phyloP scores from a whole-genome alignment of 1,140 invertebrate genomes.

The Aphelenchoides avenae region DNA sequence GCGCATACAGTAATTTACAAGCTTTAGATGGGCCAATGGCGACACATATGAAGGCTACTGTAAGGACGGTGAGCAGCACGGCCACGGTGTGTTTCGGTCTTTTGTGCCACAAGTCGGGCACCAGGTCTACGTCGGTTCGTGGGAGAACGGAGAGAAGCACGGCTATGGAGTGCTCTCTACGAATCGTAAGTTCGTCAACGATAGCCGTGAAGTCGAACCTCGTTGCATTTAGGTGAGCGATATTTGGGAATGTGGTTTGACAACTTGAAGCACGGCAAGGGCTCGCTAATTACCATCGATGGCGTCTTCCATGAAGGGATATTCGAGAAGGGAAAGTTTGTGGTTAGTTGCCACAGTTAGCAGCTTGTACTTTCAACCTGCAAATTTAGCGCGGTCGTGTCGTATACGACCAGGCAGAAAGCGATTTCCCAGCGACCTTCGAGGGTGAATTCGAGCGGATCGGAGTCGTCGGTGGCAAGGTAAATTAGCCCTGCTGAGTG shows the following conservation, averaged over 20 bases:
- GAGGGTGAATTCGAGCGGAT: constrained; percentile 31
- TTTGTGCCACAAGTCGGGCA: constrained; percentile 1
- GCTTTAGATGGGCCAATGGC: constrained; percentile 24
- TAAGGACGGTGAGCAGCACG: constrained; percentile 12
- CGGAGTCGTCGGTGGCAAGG: constrained; percentile 29
- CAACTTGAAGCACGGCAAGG: constrained; percentile 18
- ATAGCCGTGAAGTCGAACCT: constrained; percentile 3
- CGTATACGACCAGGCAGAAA: constrained; percentile 13
- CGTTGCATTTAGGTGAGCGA: constrained; percentile 10
- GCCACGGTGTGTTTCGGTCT: constrained; percentile 24
- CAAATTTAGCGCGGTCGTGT: background rate
- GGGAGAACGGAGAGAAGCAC: constrained; percentile 11
- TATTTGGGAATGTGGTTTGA: constrained; percentile 27
- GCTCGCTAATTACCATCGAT: constrained; percentile 28
- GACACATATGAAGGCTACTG: constrained; percentile 35
- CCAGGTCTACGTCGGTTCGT: constrained; percentile 22
- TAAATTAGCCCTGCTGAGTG: background rate
- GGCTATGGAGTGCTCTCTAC: constrained; percentile 24
- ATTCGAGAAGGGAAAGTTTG: constrained; percentile 22
- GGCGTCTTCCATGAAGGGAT: constrained; percentile 34
- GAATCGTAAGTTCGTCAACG: constrained; percentile 13
- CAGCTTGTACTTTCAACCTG: too few species aligned
- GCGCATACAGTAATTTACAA: background rate
- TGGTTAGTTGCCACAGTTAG: constrained; percentile 11
- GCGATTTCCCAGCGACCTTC: constrained; percentile 1